phyloP scores from a whole-genome alignment of 2,797 vertebrate species.

The Hafferia zeledoni region DNA sequence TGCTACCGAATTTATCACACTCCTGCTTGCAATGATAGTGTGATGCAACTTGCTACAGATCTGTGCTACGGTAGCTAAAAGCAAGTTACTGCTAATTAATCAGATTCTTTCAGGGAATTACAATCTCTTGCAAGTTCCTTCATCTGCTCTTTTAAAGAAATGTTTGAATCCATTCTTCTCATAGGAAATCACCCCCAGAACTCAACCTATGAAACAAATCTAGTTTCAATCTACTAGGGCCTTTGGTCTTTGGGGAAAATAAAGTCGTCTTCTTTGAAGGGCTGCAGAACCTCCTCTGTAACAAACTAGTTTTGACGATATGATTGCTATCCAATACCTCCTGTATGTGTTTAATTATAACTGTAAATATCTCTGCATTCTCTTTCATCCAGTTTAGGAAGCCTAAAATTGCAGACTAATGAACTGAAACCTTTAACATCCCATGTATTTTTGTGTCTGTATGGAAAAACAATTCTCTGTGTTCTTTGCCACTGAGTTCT shows the following conservation, averaged over 20 bases:
- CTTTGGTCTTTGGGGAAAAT: not conserved
- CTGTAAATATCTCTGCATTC: not conserved
- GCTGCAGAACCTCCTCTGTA: not conserved
- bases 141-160: not conserved
- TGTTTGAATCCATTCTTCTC: not conserved
- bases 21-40: not conserved
- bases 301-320: not conserved
- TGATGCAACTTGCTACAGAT: not conserved
- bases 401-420: not conserved
- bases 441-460: not conserved
- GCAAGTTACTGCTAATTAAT: not conserved
- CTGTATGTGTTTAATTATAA: not conserved
- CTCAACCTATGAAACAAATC: not conserved
- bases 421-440: not conserved
- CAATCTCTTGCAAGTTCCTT: not conserved
- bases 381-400: not conserved
- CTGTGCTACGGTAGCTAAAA: not conserved
- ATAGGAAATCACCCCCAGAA: not conserved
- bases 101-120: not conserved
- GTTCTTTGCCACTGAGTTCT: not conserved
- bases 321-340: not conserved
- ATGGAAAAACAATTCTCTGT: not conserved
- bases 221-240: not conserved
- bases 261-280: not conserved
- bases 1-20: not conserved